Evolutionary conservation across 2,888 invertebrate species (phyloP).

Genomic region (Epirrhoe alternata): DNA sequence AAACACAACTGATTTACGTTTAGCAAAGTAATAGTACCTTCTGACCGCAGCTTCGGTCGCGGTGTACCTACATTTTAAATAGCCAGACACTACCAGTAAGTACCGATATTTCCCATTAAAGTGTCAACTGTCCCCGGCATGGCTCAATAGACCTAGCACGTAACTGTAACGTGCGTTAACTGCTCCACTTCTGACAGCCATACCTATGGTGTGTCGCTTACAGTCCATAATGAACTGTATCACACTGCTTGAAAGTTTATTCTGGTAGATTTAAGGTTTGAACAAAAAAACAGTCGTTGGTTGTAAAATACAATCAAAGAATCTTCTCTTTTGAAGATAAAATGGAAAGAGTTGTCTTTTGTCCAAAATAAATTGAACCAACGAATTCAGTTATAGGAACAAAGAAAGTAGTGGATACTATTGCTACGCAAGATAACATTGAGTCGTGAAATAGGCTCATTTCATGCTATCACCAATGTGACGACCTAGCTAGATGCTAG

Average conservation of each 20-base stretch:
- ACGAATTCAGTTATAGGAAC: neutral
- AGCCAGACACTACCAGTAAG: neutral
- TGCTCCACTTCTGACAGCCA: constrained; percentile 49
- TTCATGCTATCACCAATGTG: no score
- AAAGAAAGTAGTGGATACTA: neutral
- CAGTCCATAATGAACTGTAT: neutral
- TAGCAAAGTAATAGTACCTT: neutral
- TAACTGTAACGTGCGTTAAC: constrained; percentile 50
- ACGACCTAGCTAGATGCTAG: no score
- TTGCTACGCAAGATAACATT: neutral
- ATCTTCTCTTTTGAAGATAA: neutral
- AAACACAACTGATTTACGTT: no score
- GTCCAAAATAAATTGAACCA: neutral
- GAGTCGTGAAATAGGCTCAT: no score
- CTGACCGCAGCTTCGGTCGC: neutral
- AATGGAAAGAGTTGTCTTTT: neutral
- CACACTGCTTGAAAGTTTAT: neutral
- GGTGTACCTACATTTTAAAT: neutral
- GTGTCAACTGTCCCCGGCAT: constrained; percentile 29
- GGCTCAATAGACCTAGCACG: constrained; percentile 27
- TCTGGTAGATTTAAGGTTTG: neutral
- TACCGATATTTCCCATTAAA: constrained; percentile 32
- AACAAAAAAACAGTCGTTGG: neutral
- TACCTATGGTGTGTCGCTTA: constrained; percentile 30
- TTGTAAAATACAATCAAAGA: neutral